phyloP scores from a whole-genome alignment of 2,888 invertebrate genomes.

The Aphodius sticticus region DNA sequence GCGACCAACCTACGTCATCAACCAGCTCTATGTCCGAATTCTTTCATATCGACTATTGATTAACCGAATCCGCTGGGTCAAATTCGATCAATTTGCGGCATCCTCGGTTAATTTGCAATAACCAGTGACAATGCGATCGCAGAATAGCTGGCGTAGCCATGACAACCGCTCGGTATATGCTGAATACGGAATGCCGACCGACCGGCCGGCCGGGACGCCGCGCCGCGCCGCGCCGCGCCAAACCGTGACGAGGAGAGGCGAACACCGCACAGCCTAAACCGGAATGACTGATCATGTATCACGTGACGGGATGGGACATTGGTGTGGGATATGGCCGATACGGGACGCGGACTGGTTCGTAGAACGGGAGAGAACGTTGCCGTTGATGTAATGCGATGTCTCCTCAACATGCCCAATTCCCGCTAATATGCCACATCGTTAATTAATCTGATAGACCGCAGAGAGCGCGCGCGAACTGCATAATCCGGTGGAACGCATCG shows the following conservation, averaged over 20 bases:
- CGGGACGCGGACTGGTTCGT: neutral
- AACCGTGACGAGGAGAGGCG: neutral
- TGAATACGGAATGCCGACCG: constrained; percentile 16
- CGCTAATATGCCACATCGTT: constrained; percentile 26
- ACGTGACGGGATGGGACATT: neutral
- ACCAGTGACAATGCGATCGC: constrained; percentile 47
- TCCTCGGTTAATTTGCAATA: constrained; percentile 48
- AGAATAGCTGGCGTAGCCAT: constrained; percentile 41
- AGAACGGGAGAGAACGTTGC: neutral
- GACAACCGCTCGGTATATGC: constrained; percentile 34
- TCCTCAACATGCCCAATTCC: constrained; percentile 16
- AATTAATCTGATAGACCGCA: constrained; percentile 19
- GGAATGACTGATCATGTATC: neutral
- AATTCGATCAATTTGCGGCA: constrained; percentile 38
- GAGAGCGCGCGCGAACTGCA: constrained; percentile 13
- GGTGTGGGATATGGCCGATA: neutral
- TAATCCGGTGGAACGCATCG: neutral
- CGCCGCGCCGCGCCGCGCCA: constrained; percentile 11
- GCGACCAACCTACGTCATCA: neutral
- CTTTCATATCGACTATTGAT: constrained; percentile 4
- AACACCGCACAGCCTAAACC: neutral
- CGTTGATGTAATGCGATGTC: constrained; percentile 21
- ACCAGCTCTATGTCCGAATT: neutral
- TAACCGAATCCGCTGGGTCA: neutral
- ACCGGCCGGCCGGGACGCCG: neutral